phyloP scores from a whole-genome alignment of 2,888 invertebrate genomes.

The Cyclophora albipunctata region DNA sequence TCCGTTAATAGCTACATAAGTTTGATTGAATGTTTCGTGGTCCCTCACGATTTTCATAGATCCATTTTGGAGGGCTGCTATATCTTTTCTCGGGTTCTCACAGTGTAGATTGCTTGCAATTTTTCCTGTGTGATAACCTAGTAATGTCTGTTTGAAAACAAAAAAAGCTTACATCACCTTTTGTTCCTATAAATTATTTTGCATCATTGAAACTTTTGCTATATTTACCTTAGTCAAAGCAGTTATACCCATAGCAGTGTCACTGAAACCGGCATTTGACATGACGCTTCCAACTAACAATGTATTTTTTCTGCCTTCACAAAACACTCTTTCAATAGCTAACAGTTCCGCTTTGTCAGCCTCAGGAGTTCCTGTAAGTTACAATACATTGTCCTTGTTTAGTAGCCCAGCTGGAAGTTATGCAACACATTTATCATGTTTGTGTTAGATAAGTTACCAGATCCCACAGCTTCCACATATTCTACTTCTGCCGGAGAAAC shows the following conservation, averaged over 20 bases:
- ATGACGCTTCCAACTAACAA: slow-evolving; percentile 67
- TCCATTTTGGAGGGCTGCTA: slow-evolving; percentile 63
- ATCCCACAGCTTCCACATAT: slow-evolving; percentile 82
- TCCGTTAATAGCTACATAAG: slow-evolving; percentile 43
- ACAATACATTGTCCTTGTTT: too few species aligned
- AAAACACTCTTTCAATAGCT: slow-evolving; percentile 74
- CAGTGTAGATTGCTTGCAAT: slow-evolving; percentile 84
- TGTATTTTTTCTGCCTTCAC: slow-evolving; percentile 67
- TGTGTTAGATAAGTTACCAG: slow-evolving; percentile 44
- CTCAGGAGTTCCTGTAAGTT: slow-evolving; percentile 48
- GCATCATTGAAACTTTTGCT: too few species aligned
- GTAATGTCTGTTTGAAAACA: slow-evolving; percentile 35
- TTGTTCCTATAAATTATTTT: too few species aligned
- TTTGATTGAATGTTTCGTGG: slow-evolving; percentile 71
- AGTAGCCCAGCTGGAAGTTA: too few species aligned
- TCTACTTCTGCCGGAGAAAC: slow-evolving; percentile 73
- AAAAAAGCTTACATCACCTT: too few species aligned
- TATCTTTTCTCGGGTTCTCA: slow-evolving; percentile 65
- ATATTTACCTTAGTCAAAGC: slow-evolving; percentile 70
- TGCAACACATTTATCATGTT: too few species aligned
- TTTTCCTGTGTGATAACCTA: slow-evolving; percentile 78
- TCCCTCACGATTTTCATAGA: slow-evolving; percentile 74
- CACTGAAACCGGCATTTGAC: slow-evolving; percentile 49
- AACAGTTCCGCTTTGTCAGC: slow-evolving; percentile 79
- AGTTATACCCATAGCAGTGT: slow-evolving; percentile 59